A percentile compares a stretch with the other conserved stretches of the same genome.
These are phyloP conservation scores for human DNA, from an alignment of 2,113 vertebrate species.

Conservation along the genomic window DNA sequence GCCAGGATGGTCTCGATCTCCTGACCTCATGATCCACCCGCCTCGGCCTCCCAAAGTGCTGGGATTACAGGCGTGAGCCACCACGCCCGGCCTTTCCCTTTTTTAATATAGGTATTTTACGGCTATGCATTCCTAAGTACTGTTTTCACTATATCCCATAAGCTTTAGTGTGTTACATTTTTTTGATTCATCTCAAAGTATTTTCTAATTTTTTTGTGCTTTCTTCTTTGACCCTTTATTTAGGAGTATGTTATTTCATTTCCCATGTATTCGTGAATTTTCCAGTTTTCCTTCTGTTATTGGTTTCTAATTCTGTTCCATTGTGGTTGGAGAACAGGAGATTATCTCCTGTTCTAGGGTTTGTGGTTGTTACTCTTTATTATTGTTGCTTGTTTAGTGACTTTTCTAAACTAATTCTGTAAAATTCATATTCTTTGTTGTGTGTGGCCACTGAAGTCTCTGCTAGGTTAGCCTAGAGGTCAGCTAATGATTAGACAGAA, in stretches of 20 bases:
- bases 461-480: neutral
- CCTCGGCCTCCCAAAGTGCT: too few relatives aligned
- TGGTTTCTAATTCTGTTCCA: conserved; percentile 14
- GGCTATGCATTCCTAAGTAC: neutral
- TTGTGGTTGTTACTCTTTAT: neutral
- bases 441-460: neutral
- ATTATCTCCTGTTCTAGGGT: neutral
- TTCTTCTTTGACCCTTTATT: conserved; percentile 5
- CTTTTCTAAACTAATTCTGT: neutral
- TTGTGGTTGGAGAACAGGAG: neutral
- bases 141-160: neutral
- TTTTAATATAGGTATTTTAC: neutral
- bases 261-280: neutral
- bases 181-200: neutral
- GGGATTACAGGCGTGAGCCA: too few relatives aligned
- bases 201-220: conserved; percentile 27
- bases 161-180: neutral
- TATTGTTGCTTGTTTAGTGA: neutral
- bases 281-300: neutral
- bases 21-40: too few relatives aligned
- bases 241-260: neutral
- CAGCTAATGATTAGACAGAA: neutral
- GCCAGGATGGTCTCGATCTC: too few relatives aligned
- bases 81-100: too few relatives aligned
- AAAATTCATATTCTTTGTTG: neutral